Percentiles rank a stretch among this genome's conserved stretches.
phyloP scores from a whole-genome alignment of 2,113 vertebrate species.

The Aix galericulata region DNA sequence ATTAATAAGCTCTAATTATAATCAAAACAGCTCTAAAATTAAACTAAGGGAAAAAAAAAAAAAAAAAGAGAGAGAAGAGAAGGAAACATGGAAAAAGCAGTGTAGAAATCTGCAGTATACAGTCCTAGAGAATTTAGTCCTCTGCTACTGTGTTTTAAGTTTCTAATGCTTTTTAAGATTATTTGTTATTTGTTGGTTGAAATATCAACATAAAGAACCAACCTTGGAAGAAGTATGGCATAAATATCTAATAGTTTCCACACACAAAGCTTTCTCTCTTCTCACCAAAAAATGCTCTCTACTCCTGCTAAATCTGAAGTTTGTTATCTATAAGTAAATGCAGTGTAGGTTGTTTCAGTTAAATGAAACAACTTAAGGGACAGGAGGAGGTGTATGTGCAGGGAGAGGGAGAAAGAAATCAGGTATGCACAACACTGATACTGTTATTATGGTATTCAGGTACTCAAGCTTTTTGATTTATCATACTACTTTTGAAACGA shows the following conservation, averaged over 20 bases:
- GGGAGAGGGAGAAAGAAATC: neutral
- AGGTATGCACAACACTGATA: neutral
- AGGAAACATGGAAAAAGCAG: neutral
- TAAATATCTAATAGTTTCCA: neutral
- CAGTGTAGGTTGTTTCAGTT: neutral
- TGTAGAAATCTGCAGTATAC: neutral
- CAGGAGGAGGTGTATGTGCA: no score
- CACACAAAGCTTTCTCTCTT: neutral
- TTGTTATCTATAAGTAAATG: neutral
- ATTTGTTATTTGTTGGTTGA: neutral
- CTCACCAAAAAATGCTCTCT: neutral
- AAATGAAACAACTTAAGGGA: neutral
- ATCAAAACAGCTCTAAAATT: neutral
- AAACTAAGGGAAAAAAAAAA: neutral
- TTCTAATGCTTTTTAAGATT: neutral
- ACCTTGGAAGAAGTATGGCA: neutral
- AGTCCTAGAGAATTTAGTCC: neutral
- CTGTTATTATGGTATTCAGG: neutral
- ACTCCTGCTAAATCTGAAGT: neutral
- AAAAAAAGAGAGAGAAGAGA: neutral
- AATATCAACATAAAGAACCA: neutral
- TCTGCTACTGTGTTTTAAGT: neutral
- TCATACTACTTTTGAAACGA: neutral
- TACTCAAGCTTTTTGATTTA: neutral
- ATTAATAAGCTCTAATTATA: neutral